Evolutionary conservation across 2,888 invertebrate genomes (phyloP).

Genomic region (Morpho helenor): DNA sequence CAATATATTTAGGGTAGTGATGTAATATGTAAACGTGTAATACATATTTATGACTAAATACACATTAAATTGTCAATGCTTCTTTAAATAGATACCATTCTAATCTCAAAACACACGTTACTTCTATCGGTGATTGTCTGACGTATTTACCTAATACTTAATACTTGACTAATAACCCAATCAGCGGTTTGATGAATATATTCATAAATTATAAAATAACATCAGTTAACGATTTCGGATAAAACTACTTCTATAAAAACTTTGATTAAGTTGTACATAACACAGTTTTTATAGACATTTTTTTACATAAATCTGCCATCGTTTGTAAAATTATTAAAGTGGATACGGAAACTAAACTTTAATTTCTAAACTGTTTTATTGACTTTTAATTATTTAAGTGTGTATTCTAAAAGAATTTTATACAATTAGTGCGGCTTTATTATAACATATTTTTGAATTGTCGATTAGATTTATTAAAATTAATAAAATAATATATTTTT

Average conservation of each 20-base stretch:
- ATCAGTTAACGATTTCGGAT: background rate
- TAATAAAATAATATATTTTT: too few relatives aligned
- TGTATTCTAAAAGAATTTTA: too few relatives aligned
- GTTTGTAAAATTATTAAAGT: background rate
- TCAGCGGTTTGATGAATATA: background rate
- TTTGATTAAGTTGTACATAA: background rate
- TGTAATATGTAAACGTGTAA: slow-evolving; percentile 15
- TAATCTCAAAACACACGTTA: too few relatives aligned
- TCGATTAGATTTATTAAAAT: too few relatives aligned
- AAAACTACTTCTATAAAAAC: background rate
- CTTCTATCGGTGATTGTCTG: background rate
- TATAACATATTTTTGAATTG: too few relatives aligned
- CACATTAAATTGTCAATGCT: background rate
- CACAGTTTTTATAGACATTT: background rate
- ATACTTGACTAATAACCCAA: slow-evolving; percentile 9
- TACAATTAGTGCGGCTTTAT: too few relatives aligned
- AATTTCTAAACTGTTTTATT: too few relatives aligned
- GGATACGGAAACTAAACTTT: too few relatives aligned
- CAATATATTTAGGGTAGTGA: slow-evolving; percentile 13
- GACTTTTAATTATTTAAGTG: too few relatives aligned
- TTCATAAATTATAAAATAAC: background rate
- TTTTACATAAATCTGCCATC: background rate
- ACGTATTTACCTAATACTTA: slow-evolving; percentile 11
- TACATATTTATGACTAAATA: slow-evolving; percentile 10
- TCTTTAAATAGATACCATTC: too few relatives aligned